Base-by-base conservation (phyloP, 2,888 invertebrate species). In the Eubasilissa splendida region DNA sequence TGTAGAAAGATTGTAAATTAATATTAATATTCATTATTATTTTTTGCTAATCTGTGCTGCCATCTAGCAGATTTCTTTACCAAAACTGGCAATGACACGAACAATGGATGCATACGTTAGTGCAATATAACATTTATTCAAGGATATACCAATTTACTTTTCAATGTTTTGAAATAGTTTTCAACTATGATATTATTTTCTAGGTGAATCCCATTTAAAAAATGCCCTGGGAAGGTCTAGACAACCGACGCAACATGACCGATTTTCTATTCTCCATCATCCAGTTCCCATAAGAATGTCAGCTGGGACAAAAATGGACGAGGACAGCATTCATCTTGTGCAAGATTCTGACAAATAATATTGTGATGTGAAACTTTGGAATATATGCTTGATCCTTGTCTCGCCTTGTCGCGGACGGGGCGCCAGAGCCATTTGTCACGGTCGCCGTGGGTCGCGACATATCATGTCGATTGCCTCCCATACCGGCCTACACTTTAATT, bases 141-240 rank as follows among this genome's bases (percentile, higher is more conserved):
- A 22, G 22, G 22, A 66, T 7, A 12, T 50, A 50, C n/a, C 8
- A 42, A 59, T 59, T 59, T 59, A 11, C 5, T 8, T 59, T 59
- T n/a, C 14, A 59, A 11, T 59, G n/a, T n/a, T n/a, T n/a, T n/a
- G n/a, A n/a, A n/a, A n/a, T n/a, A n/a, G n/a, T n/a, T n/a, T n/a
- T 58, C 12, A 75, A 63, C 22, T 59, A 5, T 22, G 22, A 22
- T 12, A 60, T 31, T 2, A 14, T 53, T 60, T 79, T 71, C 2
- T 87, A 91, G 90, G 90, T 52, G 90, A 91, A 83, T 89, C 88
- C 56, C 90, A 90, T 84, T 87, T 91, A 60, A 88, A 90, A 31
- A 88, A 86, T 53, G 89, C 90, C 0, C 85, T 90, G 3, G 87
- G 86, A 85, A 77, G 79, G 70, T 90, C 89, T 84, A 89, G 89